Percentiles rank a stretch among this genome's conserved stretches.
phyloP scores from a whole-genome alignment of 2,888 invertebrate genomes.

The Plebejus anna region DNA sequence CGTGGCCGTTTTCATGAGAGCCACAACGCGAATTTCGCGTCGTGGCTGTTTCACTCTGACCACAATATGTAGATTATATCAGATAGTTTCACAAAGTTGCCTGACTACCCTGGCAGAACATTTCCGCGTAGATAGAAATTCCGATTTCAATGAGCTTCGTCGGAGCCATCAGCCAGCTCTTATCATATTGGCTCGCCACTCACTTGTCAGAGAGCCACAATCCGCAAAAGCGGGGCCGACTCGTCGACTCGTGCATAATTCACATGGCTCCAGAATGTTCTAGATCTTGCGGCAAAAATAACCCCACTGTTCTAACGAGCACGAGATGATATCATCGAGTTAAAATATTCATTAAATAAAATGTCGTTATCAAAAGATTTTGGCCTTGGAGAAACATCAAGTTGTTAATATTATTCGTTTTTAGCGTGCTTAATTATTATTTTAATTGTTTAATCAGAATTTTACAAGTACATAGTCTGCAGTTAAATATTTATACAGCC shows the following conservation, averaged over 20 bases:
- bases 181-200: not conserved
- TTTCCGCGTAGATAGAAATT: not conserved
- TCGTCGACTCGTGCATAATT: not conserved
- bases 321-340: not conserved
- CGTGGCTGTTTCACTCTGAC: too few species aligned
- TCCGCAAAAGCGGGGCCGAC: not conserved
- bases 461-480: not conserved
- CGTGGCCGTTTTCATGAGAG: too few species aligned
- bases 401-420: not conserved
- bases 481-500: not conserved
- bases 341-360: constrained; percentile 3
- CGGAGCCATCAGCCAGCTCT: not conserved
- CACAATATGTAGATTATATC: too few species aligned
- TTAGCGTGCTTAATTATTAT: not conserved
- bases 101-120: not conserved
- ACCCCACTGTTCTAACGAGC: not conserved
- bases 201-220: not conserved
- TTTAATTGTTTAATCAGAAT: not conserved
- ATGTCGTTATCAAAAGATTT: not conserved
- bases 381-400: not conserved
- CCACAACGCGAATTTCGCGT: too few species aligned
- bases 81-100: not conserved
- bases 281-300: constrained; percentile 1
- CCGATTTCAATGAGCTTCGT: not conserved
- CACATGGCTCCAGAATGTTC: not conserved